phyloP scores from a whole-genome alignment of 2,888 invertebrate genomes.

The Chloroclystis v-ata region DNA sequence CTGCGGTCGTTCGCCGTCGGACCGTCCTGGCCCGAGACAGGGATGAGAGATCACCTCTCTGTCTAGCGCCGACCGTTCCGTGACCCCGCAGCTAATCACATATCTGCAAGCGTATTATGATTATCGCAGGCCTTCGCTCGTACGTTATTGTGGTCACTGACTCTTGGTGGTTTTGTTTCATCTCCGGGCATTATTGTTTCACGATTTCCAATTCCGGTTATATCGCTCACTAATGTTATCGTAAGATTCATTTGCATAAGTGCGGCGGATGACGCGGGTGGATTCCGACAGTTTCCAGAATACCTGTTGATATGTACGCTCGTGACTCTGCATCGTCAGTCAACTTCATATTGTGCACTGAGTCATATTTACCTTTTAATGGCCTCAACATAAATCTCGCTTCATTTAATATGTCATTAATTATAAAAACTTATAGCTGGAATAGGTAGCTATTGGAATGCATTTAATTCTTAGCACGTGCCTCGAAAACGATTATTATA shows the following conservation, averaged over 20 bases:
- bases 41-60: conserved; percentile 51
- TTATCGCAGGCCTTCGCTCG: conserved; percentile 71
- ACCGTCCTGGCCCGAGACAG: conserved; percentile 37
- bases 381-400: conserved; percentile 52
- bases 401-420: conserved; percentile 60
- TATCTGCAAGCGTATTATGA: conserved; percentile 77
- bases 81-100: conserved; percentile 76
- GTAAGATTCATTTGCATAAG: conserved; percentile 20
- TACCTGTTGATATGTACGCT: conserved; percentile 1
- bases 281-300: conserved; percentile 10
- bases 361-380: conserved; percentile 46
- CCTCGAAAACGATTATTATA: conserved; percentile 63
- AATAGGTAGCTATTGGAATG: conserved; percentile 48
- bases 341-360: conserved; percentile 42
- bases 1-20: conserved; percentile 63
- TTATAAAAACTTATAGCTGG: conserved; percentile 51
- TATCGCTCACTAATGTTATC: conserved; percentile 27
- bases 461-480: conserved; percentile 61
- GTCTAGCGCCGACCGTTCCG: conserved; percentile 73
- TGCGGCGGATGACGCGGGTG: conserved; percentile 6
- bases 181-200: conserved; percentile 43
- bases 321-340: conserved; percentile 38
- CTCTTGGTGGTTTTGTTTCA: conserved; percentile 50
- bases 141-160: conserved; percentile 71
- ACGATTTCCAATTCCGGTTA: conserved; percentile 37